A percentile compares a stretch with the other conserved stretches of the same genome.
These are phyloP conservation scores for Microctonus aethiopoides DNA, from an alignment of 2,888 invertebrate genomes.

Conservation along the genomic window DNA sequence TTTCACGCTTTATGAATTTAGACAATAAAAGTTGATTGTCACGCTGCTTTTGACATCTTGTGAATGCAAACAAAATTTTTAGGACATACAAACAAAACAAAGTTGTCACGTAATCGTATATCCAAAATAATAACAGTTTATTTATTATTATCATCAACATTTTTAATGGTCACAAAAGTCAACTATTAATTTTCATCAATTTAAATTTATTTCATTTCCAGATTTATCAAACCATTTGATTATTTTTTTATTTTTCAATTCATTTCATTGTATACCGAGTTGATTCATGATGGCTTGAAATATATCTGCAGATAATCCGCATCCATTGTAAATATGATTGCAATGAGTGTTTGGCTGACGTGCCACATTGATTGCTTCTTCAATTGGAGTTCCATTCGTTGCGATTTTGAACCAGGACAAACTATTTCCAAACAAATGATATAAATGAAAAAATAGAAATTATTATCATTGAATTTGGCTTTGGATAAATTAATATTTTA, in stretches of 20 bases:
- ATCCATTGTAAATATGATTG: constrained; percentile 63
- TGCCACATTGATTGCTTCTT: constrained; percentile 69
- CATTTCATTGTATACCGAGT: constrained; percentile 37
- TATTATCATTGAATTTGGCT: neutral
- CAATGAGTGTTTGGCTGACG: constrained; percentile 65
- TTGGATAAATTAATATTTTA: neutral
- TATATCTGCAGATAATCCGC: constrained; percentile 54
- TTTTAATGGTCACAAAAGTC: neutral
- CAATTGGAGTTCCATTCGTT: constrained; percentile 69
- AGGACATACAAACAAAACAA: neutral
- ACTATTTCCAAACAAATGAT: constrained; percentile 55
- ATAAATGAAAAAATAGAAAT: constrained; percentile 9
- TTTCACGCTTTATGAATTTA: constrained; percentile 38
- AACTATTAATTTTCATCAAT: neutral
- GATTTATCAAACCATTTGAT: neutral
- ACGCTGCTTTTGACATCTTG: constrained; percentile 26
- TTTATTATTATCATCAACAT: constrained; percentile 5
- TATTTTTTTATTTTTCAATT: neutral
- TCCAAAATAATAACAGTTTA: constrained; percentile 17
- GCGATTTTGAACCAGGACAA: constrained; percentile 67
- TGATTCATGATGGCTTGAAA: constrained; percentile 50
- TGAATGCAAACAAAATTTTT: neutral
- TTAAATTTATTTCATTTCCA: neutral
- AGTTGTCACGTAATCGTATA: constrained; percentile 1
- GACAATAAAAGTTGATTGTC: constrained; percentile 40